These are phyloP conservation scores for Benthosema pterotum DNA, from an alignment of 2,797 vertebrate species.

Conservation along the genomic window DNA sequence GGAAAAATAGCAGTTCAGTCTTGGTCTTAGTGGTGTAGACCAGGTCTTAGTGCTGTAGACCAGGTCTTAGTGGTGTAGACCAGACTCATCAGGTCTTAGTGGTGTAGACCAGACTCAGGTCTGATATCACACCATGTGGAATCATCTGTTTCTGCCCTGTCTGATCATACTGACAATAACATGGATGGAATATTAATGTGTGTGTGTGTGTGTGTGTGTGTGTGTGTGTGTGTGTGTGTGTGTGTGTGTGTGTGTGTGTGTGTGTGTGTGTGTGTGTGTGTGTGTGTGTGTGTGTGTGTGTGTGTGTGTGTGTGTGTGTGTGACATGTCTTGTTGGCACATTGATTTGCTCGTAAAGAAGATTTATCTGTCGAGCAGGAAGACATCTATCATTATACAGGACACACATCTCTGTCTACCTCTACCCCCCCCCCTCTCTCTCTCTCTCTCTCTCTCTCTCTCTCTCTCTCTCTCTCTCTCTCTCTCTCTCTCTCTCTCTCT, in stretches of 20 bases:
- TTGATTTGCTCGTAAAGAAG: constrained; percentile 76
- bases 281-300: not conserved
- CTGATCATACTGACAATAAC: too few relatives aligned
- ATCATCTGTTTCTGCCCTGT: too few relatives aligned
- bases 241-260: constrained; percentile 6
- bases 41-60: too few relatives aligned
- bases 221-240: constrained; percentile 25
- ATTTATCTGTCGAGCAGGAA: constrained; percentile 68
- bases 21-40: too few relatives aligned
- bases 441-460: constrained; percentile 30
- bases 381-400: constrained; percentile 70
- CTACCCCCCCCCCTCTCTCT: constrained; percentile 30
- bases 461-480: not conserved
- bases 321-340: constrained; percentile 62
- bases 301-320: constrained; percentile 32
- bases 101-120: too few relatives aligned
- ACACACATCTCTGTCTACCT: constrained; percentile 45
- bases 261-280: constrained; percentile 22
- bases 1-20: too few relatives aligned
- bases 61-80: too few relatives aligned
- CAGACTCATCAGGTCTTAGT: too few relatives aligned
- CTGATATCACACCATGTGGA: too few relatives aligned
- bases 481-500: not conserved
- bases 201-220: constrained; percentile 26
- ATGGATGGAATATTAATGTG: constrained; percentile 1